Evolutionary conservation across 2,797 vertebrate species (phyloP).

Genomic region (Hapalemur alaotrensis): DNA sequence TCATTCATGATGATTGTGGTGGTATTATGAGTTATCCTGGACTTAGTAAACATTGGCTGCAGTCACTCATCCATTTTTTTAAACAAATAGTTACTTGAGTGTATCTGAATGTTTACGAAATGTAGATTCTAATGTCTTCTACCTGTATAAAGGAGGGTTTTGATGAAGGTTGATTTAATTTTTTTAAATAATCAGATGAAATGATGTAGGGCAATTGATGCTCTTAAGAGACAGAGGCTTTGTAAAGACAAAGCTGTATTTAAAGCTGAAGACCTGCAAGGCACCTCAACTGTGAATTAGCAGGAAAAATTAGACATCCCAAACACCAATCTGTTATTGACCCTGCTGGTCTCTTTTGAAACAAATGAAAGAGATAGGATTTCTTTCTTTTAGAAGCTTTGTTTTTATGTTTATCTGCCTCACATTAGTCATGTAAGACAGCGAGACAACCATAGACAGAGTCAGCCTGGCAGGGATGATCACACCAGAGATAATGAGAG

Average conservation of each 20-base stretch:
- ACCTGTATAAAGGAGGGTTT: background rate
- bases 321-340: background rate
- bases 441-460: background rate
- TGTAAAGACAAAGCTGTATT: constrained; percentile 23
- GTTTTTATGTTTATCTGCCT: background rate
- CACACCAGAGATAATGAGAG: background rate
- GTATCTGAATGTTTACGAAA: background rate
- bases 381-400: constrained; percentile 1
- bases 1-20: background rate
- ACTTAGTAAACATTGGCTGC: constrained; percentile 29
- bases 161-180: background rate
- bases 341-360: background rate
- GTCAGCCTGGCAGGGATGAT: background rate
- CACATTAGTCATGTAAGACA: background rate
- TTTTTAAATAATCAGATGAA: constrained; percentile 39
- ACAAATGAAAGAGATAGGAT: background rate
- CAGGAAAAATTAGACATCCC: background rate
- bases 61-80: background rate
- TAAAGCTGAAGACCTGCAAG: background rate
- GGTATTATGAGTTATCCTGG: background rate
- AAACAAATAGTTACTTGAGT: constrained; percentile 15
- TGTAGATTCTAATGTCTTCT: background rate
- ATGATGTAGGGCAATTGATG: background rate
- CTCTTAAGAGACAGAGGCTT: constrained; percentile 14
- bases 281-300: background rate